Evolutionary conservation across 1,140 invertebrate species (phyloP).

Genomic region (Heliconius hermathena): DNA sequence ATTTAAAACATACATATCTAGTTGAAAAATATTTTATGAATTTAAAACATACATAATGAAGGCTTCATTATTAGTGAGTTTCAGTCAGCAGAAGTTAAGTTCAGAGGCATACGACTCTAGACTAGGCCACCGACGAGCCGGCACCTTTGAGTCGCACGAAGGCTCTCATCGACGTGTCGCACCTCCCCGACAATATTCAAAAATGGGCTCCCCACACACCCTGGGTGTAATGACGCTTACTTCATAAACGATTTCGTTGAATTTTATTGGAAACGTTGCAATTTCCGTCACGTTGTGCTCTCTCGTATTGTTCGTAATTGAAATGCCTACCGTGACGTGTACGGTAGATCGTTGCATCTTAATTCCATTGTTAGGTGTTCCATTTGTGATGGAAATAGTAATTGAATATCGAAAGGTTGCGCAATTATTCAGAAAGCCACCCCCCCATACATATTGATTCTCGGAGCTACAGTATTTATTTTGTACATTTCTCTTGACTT

Average conservation of each 20-base stretch:
- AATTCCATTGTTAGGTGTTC: background rate
- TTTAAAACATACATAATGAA: background rate
- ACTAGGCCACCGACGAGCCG: background rate
- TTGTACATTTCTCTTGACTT: conserved; percentile 30
- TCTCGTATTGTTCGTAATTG: conserved; percentile 11
- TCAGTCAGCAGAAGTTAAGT: conserved; percentile 4
- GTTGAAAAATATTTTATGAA: background rate
- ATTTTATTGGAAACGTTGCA: conserved; percentile 69
- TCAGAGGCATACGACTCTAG: conserved; percentile 3
- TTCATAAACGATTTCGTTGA: conserved; percentile 67
- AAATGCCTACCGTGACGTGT: background rate
- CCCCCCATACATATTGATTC: conserved; percentile 26
- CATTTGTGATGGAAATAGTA: background rate
- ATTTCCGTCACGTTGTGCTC: conserved; percentile 48
- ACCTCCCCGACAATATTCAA: conserved; percentile 62
- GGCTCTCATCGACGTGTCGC: background rate
- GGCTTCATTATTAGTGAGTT: conserved; percentile 3
- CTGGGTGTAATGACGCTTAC: conserved; percentile 70
- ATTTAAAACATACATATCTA: background rate
- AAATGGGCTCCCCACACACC: conserved; percentile 51
- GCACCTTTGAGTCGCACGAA: conserved; percentile 4
- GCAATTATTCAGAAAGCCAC: conserved; percentile 24
- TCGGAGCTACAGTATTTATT: conserved; percentile 38
- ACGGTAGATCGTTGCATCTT: background rate
- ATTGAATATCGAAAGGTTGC: conserved; percentile 12